Evolutionary conservation across 2,797 vertebrate species (phyloP).

Genomic region (Hylomyscus alleni): DNA sequence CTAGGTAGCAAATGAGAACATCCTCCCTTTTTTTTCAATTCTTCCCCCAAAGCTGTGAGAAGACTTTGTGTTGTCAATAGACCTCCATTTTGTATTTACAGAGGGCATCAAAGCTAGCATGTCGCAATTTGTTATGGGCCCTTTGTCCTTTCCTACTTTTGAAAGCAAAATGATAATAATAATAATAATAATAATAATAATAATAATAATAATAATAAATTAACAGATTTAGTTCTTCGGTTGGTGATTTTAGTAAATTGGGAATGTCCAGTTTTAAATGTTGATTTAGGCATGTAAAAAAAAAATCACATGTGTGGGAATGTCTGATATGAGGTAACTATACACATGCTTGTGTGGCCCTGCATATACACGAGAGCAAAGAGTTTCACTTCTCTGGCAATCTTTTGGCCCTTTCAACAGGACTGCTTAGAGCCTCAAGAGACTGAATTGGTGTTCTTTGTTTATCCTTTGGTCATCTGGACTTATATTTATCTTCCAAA

Average conservation of each 20-base stretch:
- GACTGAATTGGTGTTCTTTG: not conserved
- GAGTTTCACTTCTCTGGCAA: not conserved
- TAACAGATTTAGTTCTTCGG: not conserved
- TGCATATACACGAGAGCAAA: not conserved
- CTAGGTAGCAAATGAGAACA: constrained; percentile 46
- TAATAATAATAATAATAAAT: not conserved
- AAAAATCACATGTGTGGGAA: not conserved
- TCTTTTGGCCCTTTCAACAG: not conserved
- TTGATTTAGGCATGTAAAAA: constrained; percentile 39
- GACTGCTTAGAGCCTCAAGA: not conserved
- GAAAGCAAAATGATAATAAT: constrained; percentile 23
- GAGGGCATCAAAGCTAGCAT: constrained; percentile 18
- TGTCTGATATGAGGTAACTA: not conserved
- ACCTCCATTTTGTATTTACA: not conserved
- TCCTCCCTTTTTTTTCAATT: not conserved
- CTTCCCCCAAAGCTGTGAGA: constrained; percentile 21
- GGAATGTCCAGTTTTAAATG: not conserved
- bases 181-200: not conserved
- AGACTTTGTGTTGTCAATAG: not conserved
- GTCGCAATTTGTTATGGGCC: constrained; percentile 2
- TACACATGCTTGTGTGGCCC: not conserved
- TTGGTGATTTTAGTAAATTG: constrained; percentile 34
- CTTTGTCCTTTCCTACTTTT: constrained; percentile 45
- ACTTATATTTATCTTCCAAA: constrained; percentile 45
- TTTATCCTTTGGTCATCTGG: constrained; percentile 5